Evolutionary conservation across 1,140 invertebrate species (phyloP).

Genomic region (Phymastichus coffea): DNA sequence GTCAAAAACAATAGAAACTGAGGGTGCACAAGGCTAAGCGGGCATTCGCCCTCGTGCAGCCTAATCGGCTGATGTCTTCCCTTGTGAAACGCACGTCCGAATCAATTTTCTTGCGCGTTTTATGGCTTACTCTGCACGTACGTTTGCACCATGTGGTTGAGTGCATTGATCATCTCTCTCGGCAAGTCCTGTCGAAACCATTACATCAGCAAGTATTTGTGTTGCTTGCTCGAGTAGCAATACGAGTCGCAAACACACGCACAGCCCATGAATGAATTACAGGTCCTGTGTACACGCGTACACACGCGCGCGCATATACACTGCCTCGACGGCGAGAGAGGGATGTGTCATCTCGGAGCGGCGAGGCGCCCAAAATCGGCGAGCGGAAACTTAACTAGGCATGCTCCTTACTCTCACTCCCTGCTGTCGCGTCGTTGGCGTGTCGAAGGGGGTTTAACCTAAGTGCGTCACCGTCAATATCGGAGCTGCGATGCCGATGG

Average conservation of each 20-base stretch:
- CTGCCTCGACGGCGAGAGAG: background rate
- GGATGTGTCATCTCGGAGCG: background rate
- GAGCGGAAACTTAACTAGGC: conserved; percentile 2
- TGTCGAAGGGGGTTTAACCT: no score
- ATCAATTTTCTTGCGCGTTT: no score
- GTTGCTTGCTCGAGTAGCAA: no score
- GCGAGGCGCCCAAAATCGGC: background rate
- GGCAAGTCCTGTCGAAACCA: background rate
- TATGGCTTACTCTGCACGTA: no score
- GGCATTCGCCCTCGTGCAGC: background rate
- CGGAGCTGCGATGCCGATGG: no score
- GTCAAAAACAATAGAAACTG: conserved; percentile 12
- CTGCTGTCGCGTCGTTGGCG: no score
- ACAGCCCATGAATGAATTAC: conserved; percentile 1
- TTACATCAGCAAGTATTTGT: no score
- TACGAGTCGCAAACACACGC: background rate
- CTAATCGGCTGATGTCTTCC: conserved; percentile 8
- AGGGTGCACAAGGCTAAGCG: no score
- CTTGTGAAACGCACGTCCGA: background rate
- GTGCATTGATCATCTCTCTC: background rate
- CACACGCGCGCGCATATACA: no score
- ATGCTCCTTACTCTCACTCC: no score
- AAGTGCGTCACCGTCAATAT: conserved; percentile 8
- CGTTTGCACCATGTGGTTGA: background rate
- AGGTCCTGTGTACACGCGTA: background rate